Percentiles rank a stretch among this genome's conserved stretches.
These are phyloP conservation scores for Agrochola circellaris DNA, from an alignment of 2,888 invertebrate genomes.

Conservation along the genomic window DNA sequence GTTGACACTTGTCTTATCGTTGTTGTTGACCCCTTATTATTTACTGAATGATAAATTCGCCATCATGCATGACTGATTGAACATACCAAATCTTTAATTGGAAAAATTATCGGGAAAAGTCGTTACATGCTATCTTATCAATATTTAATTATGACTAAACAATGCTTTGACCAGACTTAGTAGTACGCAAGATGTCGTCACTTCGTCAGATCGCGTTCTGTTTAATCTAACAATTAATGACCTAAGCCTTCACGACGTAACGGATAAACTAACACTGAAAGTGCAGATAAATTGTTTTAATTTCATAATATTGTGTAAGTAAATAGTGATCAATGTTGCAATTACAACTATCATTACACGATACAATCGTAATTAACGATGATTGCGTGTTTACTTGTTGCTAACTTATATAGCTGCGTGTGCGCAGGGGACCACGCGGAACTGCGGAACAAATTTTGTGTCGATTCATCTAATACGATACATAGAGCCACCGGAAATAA, in stretches of 20 bases:
- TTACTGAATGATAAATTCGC: conserved; percentile 40
- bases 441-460: conserved; percentile 15
- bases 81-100: conserved; percentile 37
- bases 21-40: conserved; percentile 43
- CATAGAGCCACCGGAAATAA: conserved; percentile 14
- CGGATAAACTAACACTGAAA: conserved; percentile 44
- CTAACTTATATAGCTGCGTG: conserved; percentile 56
- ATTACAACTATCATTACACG: conserved; percentile 51
- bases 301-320: conserved; percentile 66
- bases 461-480: conserved; percentile 16
- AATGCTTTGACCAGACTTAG: neutral
- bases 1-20: conserved; percentile 32
- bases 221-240: conserved; percentile 22
- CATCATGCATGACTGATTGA: conserved; percentile 29
- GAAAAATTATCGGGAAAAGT: conserved; percentile 43
- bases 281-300: conserved; percentile 56
- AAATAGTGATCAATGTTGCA: conserved; percentile 55
- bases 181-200: conserved; percentile 25
- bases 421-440: conserved; percentile 31
- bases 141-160: conserved; percentile 38
- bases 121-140: conserved; percentile 54
- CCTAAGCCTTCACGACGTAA: conserved; percentile 33
- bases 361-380: conserved; percentile 55
- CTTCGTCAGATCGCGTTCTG: conserved; percentile 11
- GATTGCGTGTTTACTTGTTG: conserved; percentile 54